These are phyloP conservation scores for Xiphophorus hellerii DNA, from an alignment of 2,113 vertebrate genomes.

Conservation along the genomic window DNA sequence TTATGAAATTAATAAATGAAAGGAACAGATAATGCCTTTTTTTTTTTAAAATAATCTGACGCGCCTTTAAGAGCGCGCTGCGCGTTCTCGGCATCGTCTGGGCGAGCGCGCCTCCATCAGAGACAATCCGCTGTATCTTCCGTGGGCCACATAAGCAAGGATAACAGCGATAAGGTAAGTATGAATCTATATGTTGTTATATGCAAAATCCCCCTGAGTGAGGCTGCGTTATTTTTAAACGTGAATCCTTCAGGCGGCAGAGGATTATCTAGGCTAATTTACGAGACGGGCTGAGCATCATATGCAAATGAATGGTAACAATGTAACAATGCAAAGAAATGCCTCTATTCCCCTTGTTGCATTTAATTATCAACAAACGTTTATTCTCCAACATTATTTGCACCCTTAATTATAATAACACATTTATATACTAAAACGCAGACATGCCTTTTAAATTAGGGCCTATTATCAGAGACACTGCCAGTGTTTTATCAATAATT, in stretches of 20 bases:
- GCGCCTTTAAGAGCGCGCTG: slow-evolving; percentile 25
- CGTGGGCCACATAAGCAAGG: not conserved
- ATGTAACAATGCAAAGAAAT: not conserved
- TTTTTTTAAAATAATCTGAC: not conserved
- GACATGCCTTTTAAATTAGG: not conserved
- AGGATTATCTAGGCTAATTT: slow-evolving; percentile 34
- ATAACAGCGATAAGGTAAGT: slow-evolving; percentile 50
- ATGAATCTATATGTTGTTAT: not conserved
- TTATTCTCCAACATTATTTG: not conserved
- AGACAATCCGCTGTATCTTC: slow-evolving; percentile 20
- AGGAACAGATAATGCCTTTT: not conserved
- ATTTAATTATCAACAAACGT: not conserved
- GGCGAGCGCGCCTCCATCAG: slow-evolving; percentile 51
- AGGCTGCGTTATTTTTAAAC: not conserved
- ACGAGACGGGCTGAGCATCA: slow-evolving; percentile 5
- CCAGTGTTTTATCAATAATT: not conserved
- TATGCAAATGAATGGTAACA: not conserved
- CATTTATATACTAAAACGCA: not conserved
- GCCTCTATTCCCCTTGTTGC: slow-evolving; percentile 1
- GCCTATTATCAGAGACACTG: slow-evolving; percentile 13
- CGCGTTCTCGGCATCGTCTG: slow-evolving; percentile 42
- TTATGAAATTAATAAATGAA: no score
- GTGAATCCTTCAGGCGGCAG: not conserved
- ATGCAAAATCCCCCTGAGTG: not conserved
- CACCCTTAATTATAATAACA: not conserved